Evolutionary conservation across 2,797 vertebrate species (phyloP), one percentile per base, ranked within the genome.

Genomic region (Eutrigla gurnardus): DNA sequence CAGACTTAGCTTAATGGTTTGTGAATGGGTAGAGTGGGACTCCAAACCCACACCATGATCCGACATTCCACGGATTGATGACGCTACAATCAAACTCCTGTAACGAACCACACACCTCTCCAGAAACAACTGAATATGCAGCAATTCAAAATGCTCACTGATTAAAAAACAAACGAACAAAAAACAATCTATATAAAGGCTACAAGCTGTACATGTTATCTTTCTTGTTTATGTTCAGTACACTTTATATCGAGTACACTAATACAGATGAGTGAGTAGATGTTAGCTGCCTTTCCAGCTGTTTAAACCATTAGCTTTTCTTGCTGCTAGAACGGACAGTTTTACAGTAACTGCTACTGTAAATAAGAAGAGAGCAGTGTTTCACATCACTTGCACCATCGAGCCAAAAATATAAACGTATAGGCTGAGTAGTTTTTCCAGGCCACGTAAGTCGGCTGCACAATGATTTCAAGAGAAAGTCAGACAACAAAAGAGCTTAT

Each of bases 211-310:
- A 89, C 87, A 91, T 7, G 61, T 82, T 85, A 75, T 73, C 52
- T 77, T 72, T 86, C 82, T 87, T 65, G 64, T 64, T 75, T 73
- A 84, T 82, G 65, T 84, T 86, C 57, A 58, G 70, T 86, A 92
- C 73, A 88, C 75, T 59, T 81, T 65, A 83, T 65, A 80, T 58
- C 45, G 82, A 88, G 67, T 80, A 79, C 70, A 78, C 65, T 80
- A 86, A 86, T 79, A 85, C 68, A 79, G 71, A 75, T 78, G 63
- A 81, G 80, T 82, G 82, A 83, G 76, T 87, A 91, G 82, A 86
- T 75, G 80, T 93, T 85, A 93, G 89, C 92, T 93, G 92, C 90
- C 91, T 87, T 78, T 83, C 73, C 91, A 90, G 80, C 85, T 82
- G 64, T 70, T 90, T 79, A 68, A 76, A 81, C 77, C 45, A 78